Conservation (phyloP, 2,797 vertebrate species). For the Masticophis lateralis region DNA sequence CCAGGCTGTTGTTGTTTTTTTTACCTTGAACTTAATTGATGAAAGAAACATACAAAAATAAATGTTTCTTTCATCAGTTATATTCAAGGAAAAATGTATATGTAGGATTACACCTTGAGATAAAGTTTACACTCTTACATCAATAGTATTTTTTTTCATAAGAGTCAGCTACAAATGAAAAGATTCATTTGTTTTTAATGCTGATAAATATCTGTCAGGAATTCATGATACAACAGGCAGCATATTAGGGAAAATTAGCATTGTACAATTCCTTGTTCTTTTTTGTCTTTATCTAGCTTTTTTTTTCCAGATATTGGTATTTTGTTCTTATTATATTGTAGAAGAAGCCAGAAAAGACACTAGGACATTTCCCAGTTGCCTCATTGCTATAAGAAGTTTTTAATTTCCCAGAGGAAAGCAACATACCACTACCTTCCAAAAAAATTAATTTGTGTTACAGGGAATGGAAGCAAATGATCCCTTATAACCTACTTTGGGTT, state of each 20-base stretch:
- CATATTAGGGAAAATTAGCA: constrained; percentile 43
- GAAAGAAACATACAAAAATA: neutral
- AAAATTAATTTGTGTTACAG: constrained; percentile 53
- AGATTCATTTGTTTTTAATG: constrained; percentile 42
- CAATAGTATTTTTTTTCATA: neutral
- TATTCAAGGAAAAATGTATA: neutral
- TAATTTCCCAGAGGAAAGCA: constrained; percentile 52
- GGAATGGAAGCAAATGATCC: constrained; percentile 35
- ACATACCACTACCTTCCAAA: constrained; percentile 17
- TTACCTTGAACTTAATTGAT: neutral
- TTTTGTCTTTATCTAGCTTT: constrained; percentile 35
- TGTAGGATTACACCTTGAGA: neutral
- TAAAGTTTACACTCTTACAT: neutral
- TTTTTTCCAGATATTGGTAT: neutral
- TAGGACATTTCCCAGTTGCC: constrained; percentile 38
- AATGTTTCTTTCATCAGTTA: neutral
- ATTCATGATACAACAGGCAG: constrained; percentile 44
- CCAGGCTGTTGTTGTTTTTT: neutral
- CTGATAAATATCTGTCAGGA: constrained; percentile 44
- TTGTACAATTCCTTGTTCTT: constrained; percentile 32
- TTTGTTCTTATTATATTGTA: constrained; percentile 22
- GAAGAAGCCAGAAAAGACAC: constrained; percentile 4
- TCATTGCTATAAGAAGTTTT: constrained; percentile 40
- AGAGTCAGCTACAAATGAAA: constrained; percentile 20
- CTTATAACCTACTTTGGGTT: constrained; percentile 32